Evolutionary conservation across 92 coral and sea anemone species (phyloP).

Genomic region (Pocillopora meandrina): DNA sequence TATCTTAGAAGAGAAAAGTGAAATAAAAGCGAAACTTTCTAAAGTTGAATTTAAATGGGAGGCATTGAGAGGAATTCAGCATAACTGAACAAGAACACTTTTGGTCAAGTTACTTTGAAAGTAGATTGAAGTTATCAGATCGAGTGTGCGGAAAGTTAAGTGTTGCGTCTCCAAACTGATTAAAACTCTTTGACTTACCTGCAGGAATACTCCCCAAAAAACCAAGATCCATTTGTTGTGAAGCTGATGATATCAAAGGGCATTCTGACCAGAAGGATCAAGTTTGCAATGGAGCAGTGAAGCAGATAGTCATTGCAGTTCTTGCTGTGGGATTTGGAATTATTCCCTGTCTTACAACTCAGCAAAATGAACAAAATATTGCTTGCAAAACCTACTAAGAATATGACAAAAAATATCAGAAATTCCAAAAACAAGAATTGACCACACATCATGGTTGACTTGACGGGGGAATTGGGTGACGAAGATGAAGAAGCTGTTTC

Average conservation of each 20-base stretch:
- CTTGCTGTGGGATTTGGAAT: background rate
- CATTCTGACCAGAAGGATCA: conserved; percentile 9
- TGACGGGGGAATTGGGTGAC: background rate
- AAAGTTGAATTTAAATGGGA: too few species aligned
- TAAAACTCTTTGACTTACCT: background rate
- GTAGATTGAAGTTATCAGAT: too few species aligned
- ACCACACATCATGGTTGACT: background rate
- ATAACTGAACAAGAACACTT: too few species aligned
- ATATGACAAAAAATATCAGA: background rate
- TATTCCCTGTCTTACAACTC: background rate
- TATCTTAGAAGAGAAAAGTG: too few species aligned
- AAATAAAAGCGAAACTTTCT: too few species aligned
- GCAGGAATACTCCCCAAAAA: conserved; percentile 26
- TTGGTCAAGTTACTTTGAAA: too few species aligned
- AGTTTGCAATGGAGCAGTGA: conserved; percentile 10
- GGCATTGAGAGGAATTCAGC: too few species aligned
- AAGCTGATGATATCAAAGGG: conserved; percentile 15
- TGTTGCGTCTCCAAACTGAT: background rate
- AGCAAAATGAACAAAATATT: background rate
- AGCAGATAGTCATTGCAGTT: background rate
- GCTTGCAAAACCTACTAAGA: conserved; percentile 12
- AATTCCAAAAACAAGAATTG: conserved; percentile 11
- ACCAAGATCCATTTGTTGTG: conserved; percentile 1
- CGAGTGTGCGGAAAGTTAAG: too few species aligned
- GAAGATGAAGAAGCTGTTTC: background rate